phyloP scores from a whole-genome alignment of 2,888 invertebrate genomes.

The Eustalomyia histrio region DNA sequence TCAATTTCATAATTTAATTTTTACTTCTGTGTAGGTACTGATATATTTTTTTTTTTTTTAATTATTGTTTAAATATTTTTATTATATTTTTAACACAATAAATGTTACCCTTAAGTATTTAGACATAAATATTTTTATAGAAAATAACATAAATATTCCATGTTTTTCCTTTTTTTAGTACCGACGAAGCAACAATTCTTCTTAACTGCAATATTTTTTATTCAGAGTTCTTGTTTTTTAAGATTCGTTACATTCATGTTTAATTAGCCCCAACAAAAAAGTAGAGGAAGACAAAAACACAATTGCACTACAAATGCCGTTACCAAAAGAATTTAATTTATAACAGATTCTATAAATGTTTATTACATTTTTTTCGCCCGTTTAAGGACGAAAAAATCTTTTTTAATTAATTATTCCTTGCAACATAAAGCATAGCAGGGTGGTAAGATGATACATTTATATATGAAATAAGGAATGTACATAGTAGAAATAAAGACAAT shows the following conservation, averaged over 20 bases:
- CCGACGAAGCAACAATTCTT: slow-evolving; percentile 56
- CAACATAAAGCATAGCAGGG: background rate
- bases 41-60: too few relatives aligned
- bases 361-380: slow-evolving; percentile 32
- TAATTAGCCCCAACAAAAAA: slow-evolving; percentile 59
- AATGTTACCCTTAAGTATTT: background rate
- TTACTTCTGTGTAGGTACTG: too few relatives aligned
- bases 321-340: slow-evolving; percentile 38
- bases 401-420: slow-evolving; percentile 56
- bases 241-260: slow-evolving; percentile 54
- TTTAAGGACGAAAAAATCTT: slow-evolving; percentile 14
- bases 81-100: slow-evolving; percentile 1
- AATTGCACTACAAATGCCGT: slow-evolving; percentile 33
- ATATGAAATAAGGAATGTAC: background rate
- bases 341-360: slow-evolving; percentile 53
- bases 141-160: slow-evolving; percentile 27
- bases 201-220: slow-evolving; percentile 35
- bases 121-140: slow-evolving; percentile 1
- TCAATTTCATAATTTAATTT: too few relatives aligned
- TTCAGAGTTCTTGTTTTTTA: slow-evolving; percentile 27
- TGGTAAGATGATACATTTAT: background rate
- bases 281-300: slow-evolving; percentile 21
- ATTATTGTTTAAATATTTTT: too few relatives aligned
- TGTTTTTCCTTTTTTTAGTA: slow-evolving; percentile 18
- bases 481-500: background rate